Evolutionary conservation across 2,113 vertebrate species (phyloP).

Genomic region (Semnornis frantzii): DNA sequence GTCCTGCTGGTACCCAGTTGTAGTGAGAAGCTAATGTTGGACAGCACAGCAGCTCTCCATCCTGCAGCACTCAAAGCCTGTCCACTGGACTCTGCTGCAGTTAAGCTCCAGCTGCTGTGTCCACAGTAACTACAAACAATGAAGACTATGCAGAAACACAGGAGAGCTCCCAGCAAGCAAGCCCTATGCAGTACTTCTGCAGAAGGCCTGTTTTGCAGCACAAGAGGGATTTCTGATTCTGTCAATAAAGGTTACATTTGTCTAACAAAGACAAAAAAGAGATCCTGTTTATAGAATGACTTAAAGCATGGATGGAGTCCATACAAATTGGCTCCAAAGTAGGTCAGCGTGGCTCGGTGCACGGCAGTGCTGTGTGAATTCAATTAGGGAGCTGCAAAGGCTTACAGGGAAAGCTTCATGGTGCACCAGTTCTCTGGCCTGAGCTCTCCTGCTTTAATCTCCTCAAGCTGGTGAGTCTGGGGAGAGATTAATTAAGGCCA

Average conservation of each 20-base stretch:
- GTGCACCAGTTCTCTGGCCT: background rate
- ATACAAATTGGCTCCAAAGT: conserved; percentile 55
- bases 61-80: fast-evolving
- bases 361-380: background rate
- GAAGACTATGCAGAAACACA: background rate
- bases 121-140: background rate
- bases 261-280: conserved; percentile 15
- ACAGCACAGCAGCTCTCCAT: background rate
- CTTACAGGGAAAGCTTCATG: background rate
- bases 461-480: background rate
- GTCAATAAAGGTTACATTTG: conserved; percentile 4
- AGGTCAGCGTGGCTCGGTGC: conserved; percentile 27
- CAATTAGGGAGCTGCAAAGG: background rate
- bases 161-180: background rate
- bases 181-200: background rate
- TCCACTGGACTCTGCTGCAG: background rate
- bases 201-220: background rate
- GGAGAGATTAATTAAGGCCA: background rate
- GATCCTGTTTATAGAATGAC: conserved; percentile 30
- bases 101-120: no score
- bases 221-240: background rate
- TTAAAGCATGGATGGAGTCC: conserved; percentile 15
- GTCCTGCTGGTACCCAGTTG: fast-evolving
- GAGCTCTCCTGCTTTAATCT: background rate
- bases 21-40: fast-evolving